Conservation (phyloP, 2,888 invertebrate species). For the Acronicta aceris region DNA sequence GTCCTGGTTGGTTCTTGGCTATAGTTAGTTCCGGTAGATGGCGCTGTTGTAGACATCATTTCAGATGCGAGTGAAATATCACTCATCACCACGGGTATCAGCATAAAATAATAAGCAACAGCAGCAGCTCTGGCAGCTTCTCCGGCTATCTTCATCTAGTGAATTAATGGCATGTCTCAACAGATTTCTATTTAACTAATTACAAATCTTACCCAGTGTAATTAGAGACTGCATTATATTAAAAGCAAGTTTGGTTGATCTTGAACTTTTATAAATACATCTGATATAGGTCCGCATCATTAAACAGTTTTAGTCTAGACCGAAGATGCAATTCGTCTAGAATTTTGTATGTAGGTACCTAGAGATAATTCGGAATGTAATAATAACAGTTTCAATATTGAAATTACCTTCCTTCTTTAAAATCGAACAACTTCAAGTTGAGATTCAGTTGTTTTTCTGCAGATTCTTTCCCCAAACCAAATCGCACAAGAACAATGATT, state of each 20-base stretch:
- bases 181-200: conserved; percentile 18
- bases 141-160: no score
- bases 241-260: conserved; percentile 14
- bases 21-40: no score
- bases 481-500: no score
- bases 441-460: not conserved
- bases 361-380: not conserved
- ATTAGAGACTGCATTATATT: conserved; percentile 31
- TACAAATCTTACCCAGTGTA: conserved; percentile 5
- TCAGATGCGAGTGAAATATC: no score
- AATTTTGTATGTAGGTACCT: not conserved
- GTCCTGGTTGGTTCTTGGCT: no score
- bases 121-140: no score
- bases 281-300: conserved; percentile 15
- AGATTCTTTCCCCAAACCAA: not conserved
- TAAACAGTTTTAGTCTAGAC: conserved; percentile 22
- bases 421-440: not conserved
- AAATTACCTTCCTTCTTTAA: no score
- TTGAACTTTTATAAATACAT: conserved; percentile 39
- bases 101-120: no score
- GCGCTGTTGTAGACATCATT: no score
- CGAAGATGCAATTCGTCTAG: not conserved
- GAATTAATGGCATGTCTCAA: no score
- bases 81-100: no score
- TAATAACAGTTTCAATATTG: not conserved